Percentiles rank a stretch among this genome's conserved stretches.
Conservation (phyloP, 2,888 invertebrate genomes). For the Mythimna lalbum region DNA sequence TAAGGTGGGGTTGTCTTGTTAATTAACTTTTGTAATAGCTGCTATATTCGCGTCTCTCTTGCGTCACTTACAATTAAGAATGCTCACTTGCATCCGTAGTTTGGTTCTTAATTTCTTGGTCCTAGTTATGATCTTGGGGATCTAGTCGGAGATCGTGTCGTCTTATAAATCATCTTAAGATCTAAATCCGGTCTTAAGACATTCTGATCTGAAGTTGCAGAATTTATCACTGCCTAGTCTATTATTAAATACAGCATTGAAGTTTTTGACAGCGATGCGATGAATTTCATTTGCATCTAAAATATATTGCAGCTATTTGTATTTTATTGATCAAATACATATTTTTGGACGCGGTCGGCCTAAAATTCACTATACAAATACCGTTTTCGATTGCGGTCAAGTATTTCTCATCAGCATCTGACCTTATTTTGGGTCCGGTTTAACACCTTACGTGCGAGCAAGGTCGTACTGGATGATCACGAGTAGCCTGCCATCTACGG, state of each 20-base stretch:
- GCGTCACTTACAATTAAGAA: constrained; percentile 66
- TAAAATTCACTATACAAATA: constrained; percentile 18
- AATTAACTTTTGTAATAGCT: constrained; percentile 80
- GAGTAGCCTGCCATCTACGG: constrained; percentile 76
- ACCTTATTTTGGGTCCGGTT: constrained; percentile 71
- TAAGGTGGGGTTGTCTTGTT: constrained; percentile 72
- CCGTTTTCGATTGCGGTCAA: constrained; percentile 42
- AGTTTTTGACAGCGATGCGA: constrained; percentile 19
- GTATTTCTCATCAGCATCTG: constrained; percentile 54
- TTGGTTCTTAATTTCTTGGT: constrained; percentile 35
- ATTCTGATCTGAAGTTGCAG: constrained; percentile 10
- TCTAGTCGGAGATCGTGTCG: neutral
- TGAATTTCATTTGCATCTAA: constrained; percentile 30
- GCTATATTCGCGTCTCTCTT: constrained; percentile 67
- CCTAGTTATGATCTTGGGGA: constrained; percentile 7
- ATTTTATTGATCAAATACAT: neutral
- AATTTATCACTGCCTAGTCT: constrained; percentile 7
- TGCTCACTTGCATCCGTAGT: constrained; percentile 53
- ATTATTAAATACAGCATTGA: constrained; percentile 38
- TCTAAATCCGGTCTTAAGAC: constrained; percentile 9
- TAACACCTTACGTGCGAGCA: constrained; percentile 67
- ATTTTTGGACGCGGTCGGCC: neutral
- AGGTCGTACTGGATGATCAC: constrained; percentile 74
- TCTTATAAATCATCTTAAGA: constrained; percentile 9
- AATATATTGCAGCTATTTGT: constrained; percentile 24